A percentile compares a stretch with the other conserved stretches of the same genome.
Conservation (phyloP, 2,888 invertebrate genomes). For the Amphipoea lucens region DNA sequence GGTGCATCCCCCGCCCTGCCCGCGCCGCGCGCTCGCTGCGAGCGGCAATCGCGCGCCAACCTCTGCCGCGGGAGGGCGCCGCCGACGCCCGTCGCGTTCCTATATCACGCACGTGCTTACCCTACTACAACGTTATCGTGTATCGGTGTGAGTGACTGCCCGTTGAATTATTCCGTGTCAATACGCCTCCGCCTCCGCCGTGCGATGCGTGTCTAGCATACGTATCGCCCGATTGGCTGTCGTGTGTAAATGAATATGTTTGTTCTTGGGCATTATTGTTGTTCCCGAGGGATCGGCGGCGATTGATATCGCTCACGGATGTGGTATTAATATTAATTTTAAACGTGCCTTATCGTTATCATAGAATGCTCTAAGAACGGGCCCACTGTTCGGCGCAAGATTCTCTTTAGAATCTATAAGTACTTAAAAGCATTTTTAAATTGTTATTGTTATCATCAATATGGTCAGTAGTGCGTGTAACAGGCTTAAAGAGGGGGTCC, state of each 20-base stretch:
- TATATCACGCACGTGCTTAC: conserved; percentile 79
- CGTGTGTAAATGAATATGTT: conserved; percentile 85
- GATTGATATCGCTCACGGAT: conserved; percentile 82
- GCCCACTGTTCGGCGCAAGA: conserved; percentile 39
- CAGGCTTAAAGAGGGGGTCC: conserved; percentile 55
- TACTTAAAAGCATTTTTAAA: conserved; percentile 36
- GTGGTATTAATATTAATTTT: conserved; percentile 77
- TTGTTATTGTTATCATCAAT: conserved; percentile 57
- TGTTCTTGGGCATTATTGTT: conserved; percentile 84
- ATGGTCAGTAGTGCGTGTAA: conserved; percentile 51
- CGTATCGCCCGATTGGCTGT: conserved; percentile 79
- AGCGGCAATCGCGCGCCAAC: conserved; percentile 88
- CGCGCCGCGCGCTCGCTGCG: conserved; percentile 71
- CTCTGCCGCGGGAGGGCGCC: conserved; percentile 88
- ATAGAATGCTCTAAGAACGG: conserved; percentile 44
- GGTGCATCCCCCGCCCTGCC: conserved; percentile 86
- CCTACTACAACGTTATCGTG: conserved; percentile 74
- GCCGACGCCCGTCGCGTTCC: conserved; percentile 74
- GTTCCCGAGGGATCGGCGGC: conserved; percentile 78
- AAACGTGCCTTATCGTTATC: conserved; percentile 71
- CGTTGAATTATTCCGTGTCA: conserved; percentile 84
- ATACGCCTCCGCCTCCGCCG: conserved; percentile 77
- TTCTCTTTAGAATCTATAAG: conserved; percentile 63
- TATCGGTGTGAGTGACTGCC: conserved; percentile 84
- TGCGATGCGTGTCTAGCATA: conserved; percentile 86